A percentile compares a stretch with the other conserved stretches of the same genome.
phyloP scores from a whole-genome alignment of 2,113 vertebrate species.

The Pituophis catenifer region DNA sequence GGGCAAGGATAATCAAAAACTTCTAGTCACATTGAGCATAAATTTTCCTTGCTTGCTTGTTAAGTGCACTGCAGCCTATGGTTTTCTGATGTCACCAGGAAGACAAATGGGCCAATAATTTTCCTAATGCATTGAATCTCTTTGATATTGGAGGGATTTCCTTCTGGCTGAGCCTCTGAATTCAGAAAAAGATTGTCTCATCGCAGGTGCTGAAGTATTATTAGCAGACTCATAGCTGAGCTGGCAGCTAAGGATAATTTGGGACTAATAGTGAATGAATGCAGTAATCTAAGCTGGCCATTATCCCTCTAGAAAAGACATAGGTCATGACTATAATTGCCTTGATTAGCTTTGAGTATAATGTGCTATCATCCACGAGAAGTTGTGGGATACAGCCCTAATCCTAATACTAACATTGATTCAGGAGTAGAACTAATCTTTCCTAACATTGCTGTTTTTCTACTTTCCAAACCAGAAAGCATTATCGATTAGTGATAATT shows the following conservation, averaged over 20 bases:
- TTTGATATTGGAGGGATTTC: slow-evolving; percentile 10
- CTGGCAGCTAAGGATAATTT: slow-evolving; percentile 23
- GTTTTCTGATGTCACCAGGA: neutral
- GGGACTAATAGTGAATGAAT: slow-evolving; percentile 32
- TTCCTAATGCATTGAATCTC: neutral
- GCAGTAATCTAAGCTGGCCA: slow-evolving; percentile 22
- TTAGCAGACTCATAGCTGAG: neutral
- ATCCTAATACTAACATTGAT: neutral
- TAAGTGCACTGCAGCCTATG: neutral
- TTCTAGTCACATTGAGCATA: too few relatives aligned
- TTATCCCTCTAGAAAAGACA: slow-evolving; percentile 33
- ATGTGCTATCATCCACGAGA: too few relatives aligned
- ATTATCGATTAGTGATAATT: neutral
- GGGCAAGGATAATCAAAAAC: too few relatives aligned
- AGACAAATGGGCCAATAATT: neutral
- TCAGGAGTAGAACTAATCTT: neutral
- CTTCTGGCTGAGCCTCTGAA: neutral
- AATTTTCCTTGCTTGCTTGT: neutral
- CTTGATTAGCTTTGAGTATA: too few relatives aligned
- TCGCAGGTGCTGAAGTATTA: neutral
- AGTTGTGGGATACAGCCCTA: neutral
- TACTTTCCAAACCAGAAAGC: neutral
- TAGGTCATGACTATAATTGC: slow-evolving; percentile 16
- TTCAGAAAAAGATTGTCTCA: neutral
- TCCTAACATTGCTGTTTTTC: neutral